phyloP scores from a whole-genome alignment of 2,113 vertebrate species.

The Procavia capensis region DNA sequence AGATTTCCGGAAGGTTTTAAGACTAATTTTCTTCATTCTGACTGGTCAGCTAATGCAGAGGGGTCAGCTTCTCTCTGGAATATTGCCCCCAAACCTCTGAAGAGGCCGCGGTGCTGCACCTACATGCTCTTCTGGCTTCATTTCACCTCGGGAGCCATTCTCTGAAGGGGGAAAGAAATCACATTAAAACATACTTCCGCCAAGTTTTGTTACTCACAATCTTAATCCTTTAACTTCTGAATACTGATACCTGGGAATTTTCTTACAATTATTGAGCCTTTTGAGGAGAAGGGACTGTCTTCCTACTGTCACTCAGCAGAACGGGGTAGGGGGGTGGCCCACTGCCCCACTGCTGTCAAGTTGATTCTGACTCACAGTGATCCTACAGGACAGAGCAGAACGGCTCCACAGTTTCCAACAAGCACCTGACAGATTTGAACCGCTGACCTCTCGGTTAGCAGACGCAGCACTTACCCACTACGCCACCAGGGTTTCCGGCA shows the following conservation, averaged over 20 bases:
- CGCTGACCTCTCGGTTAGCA: too few relatives aligned
- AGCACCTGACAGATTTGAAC: too few relatives aligned
- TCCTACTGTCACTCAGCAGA: not conserved
- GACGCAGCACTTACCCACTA: too few relatives aligned
- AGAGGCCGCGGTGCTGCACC: slow-evolving; percentile 87
- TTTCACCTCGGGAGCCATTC: slow-evolving; percentile 88
- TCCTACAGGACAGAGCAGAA: too few relatives aligned
- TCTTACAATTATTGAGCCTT: not conserved
- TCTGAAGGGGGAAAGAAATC: slow-evolving; percentile 84
- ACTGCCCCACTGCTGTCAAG: too few relatives aligned
- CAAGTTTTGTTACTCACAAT: slow-evolving; percentile 37
- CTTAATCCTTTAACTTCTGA: not conserved
- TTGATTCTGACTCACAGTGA: too few relatives aligned
- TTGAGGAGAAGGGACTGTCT: not conserved
- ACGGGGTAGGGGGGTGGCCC: too few relatives aligned
- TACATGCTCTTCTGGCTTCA: slow-evolving; percentile 87
- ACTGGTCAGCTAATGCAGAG: slow-evolving; percentile 78
- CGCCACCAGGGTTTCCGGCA: too few relatives aligned
- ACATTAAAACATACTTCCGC: slow-evolving; percentile 41
- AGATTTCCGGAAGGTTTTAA: slow-evolving; percentile 99
- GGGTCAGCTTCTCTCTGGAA: slow-evolving; percentile 77
- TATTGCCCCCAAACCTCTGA: slow-evolving; percentile 77
- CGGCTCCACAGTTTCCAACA: too few relatives aligned
- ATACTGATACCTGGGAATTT: not conserved
- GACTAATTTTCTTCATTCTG: slow-evolving; percentile 99